phyloP scores from a whole-genome alignment of 1,140 invertebrate genomes.

The Leptoteleia sp. region DNA sequence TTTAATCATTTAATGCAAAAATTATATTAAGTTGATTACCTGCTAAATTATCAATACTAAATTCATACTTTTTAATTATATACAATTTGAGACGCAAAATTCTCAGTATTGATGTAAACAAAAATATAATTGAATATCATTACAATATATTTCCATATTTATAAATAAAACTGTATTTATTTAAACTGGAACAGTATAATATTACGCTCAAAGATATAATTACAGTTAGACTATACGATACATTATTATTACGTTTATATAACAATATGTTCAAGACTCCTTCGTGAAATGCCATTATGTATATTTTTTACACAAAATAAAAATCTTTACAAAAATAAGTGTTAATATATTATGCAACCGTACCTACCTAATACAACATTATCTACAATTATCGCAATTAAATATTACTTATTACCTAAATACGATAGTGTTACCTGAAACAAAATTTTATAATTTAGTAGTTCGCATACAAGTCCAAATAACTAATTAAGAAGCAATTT shows the following conservation, averaged over 20 bases:
- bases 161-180: slow-evolving; percentile 43
- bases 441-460: slow-evolving; percentile 4
- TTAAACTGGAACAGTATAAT: slow-evolving; percentile 39
- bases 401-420: slow-evolving; percentile 4
- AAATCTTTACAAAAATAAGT: slow-evolving; percentile 71
- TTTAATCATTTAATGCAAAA: too few relatives aligned
- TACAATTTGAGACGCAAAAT: slow-evolving; percentile 39
- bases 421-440: slow-evolving; percentile 5
- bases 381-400: slow-evolving; percentile 69
- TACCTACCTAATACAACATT: slow-evolving; percentile 36
- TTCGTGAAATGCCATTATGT: slow-evolving; percentile 79
- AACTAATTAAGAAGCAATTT: slow-evolving; percentile 41
- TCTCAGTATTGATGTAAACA: slow-evolving; percentile 17
- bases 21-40: too few relatives aligned
- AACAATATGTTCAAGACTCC: slow-evolving; percentile 76
- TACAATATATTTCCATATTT: slow-evolving; percentile 17
- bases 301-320: slow-evolving; percentile 79
- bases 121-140: slow-evolving; percentile 3
- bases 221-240: slow-evolving; percentile 70
- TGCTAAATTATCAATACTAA: too few relatives aligned
- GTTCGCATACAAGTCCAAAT: neutral
- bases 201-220: slow-evolving; percentile 47
- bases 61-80: too few relatives aligned
- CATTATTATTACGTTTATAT: slow-evolving; percentile 72
- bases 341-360: slow-evolving; percentile 25